These are phyloP conservation scores for Pseudobourletiella spinata DNA, from an alignment of 1,140 invertebrate genomes.

Conservation along the genomic window DNA sequence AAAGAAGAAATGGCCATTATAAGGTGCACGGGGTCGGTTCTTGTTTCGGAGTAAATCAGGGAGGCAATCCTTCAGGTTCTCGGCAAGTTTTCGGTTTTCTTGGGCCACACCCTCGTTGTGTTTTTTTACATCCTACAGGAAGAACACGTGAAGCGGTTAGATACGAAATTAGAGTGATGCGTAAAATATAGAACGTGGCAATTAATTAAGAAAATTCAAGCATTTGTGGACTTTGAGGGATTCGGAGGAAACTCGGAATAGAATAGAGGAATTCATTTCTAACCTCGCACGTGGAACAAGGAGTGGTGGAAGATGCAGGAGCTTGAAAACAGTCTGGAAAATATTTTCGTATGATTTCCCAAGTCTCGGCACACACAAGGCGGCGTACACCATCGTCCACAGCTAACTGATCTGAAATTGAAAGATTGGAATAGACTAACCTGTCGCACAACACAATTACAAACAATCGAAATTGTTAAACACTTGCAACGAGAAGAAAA, in stretches of 20 bases:
- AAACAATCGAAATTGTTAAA: constrained; percentile 3
- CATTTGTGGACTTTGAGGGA: background rate
- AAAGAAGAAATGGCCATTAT: constrained; percentile 30
- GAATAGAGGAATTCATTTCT: no score
- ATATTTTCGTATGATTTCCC: constrained; percentile 48
- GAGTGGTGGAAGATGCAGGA: constrained; percentile 18
- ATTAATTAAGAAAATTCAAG: constrained; percentile 11
- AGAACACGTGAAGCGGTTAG: background rate
- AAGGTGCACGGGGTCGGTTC: constrained; percentile 38
- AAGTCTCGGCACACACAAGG: constrained; percentile 45
- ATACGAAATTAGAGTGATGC: background rate
- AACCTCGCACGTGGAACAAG: constrained; percentile 4
- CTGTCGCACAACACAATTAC: background rate
- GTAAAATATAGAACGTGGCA: background rate
- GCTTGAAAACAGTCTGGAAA: constrained; percentile 49
- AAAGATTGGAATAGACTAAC: background rate
- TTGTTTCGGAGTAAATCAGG: constrained; percentile 33
- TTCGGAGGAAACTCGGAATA: no score
- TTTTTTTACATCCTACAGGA: constrained; percentile 14
- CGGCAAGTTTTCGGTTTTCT: constrained; percentile 33
- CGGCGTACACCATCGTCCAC: constrained; percentile 41
- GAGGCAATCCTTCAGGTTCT: constrained; percentile 37
- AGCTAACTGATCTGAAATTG: constrained; percentile 37
- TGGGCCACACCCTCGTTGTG: constrained; percentile 12
- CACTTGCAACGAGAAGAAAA: constrained; percentile 3